phyloP scores from a whole-genome alignment of 2,888 invertebrate genomes.

The Cordilura impudica region DNA sequence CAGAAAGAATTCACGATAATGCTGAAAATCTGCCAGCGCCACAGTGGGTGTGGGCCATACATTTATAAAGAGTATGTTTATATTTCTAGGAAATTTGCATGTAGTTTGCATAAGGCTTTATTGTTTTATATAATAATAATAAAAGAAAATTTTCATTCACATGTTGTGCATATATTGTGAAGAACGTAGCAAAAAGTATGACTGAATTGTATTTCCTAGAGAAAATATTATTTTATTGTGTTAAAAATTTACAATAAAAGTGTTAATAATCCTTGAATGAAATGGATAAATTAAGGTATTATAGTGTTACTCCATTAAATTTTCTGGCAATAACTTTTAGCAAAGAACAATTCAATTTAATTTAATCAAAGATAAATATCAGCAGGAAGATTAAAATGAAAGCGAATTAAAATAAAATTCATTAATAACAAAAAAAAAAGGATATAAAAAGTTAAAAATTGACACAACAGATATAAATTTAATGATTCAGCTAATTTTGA shows the following conservation, averaged over 20 bases:
- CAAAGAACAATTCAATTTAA: background rate
- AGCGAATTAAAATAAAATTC: no score
- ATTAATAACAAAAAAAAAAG: no score
- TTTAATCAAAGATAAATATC: no score
- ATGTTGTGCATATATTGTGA: background rate
- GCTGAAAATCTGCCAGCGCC: background rate
- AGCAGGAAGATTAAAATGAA: background rate
- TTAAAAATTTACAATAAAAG: constrained; percentile 12
- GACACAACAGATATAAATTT: no score
- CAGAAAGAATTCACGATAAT: background rate
- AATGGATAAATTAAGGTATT: background rate
- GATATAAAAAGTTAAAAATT: background rate
- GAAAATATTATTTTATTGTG: constrained; percentile 20
- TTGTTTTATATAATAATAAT: constrained; percentile 18
- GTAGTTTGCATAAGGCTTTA: constrained; percentile 51
- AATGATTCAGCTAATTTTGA: background rate
- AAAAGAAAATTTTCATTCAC: background rate
- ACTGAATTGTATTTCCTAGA: background rate
- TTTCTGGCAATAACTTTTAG: background rate
- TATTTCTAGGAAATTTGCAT: constrained; percentile 39
- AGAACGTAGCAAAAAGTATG: background rate
- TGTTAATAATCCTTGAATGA: background rate
- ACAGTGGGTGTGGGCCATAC: background rate
- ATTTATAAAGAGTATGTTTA: constrained; percentile 43
- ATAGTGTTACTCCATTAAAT: constrained; percentile 27